Percentiles rank a stretch among this genome's conserved stretches.
Evolutionary conservation across 2,797 vertebrate genomes (phyloP).

Genomic region (Peromyscus eremicus): DNA sequence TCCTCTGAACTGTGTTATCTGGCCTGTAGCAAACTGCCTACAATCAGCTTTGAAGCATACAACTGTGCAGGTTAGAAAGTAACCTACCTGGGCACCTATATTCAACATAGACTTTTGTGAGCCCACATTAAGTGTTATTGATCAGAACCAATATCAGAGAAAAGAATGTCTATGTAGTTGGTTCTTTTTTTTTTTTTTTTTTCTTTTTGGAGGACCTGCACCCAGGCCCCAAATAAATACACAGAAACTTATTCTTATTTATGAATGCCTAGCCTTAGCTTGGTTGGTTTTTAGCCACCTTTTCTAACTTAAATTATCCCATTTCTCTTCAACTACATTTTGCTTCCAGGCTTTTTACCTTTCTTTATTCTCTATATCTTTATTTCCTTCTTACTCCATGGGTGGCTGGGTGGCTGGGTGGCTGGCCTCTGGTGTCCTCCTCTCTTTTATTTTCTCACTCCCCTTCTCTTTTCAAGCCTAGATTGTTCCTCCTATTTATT

Average conservation of each 20-base stretch:
- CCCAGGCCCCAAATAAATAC: neutral
- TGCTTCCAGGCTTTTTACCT: neutral
- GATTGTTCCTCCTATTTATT: neutral
- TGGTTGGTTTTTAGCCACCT: neutral
- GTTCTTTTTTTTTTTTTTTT: neutral
- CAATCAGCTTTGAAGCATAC: neutral
- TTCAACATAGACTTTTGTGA: neutral
- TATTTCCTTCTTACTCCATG: neutral
- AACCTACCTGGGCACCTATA: neutral
- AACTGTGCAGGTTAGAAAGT: neutral
- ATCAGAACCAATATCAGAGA: neutral
- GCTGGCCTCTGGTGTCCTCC: neutral
- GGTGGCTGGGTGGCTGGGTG: neutral
- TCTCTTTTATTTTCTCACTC: neutral
- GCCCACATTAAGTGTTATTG: neutral
- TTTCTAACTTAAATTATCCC: neutral
- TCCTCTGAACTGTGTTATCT: neutral
- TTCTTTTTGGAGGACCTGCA: neutral
- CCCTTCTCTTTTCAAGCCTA: neutral
- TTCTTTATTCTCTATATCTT: neutral
- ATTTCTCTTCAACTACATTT: neutral
- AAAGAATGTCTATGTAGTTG: neutral
- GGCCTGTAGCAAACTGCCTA: neutral
- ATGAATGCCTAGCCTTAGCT: neutral
- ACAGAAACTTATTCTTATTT: neutral